Base-by-base conservation (phyloP, 2,113 vertebrate species). In the Neopipo cinnamomea region DNA sequence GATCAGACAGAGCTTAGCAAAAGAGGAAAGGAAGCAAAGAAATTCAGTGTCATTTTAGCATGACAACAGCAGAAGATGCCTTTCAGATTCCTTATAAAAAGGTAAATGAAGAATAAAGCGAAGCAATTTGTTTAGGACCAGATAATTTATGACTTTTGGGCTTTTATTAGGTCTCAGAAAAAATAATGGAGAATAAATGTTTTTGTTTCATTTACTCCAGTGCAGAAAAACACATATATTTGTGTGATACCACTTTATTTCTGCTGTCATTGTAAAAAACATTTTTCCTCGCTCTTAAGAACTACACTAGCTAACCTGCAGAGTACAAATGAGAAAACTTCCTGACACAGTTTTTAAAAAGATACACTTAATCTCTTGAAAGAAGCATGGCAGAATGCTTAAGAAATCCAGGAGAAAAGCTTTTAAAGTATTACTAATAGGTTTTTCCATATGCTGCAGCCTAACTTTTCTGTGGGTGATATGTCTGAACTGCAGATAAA, bases 381-480 rank as follows among this genome's bases (percentile, higher is more conserved):
- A 88, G 31, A 73, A 91, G 49, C 41, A 47, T 73, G 50, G 28
- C 8, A 82, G 76, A 91, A 91, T 42, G 33, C 53, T 89, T 79
- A 6, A 41, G n/a, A 93, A 92, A 85, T 58, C 37, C 58, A 44
- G 30, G 35, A 78, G 49, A 94, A 94, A 71, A 67, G 47, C 21
- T 90, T 85, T 85, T 83, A 27, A 84, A 90, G 71, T 88, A 75
- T 85, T 85, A 74, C 78, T 85, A 88, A 76, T 50, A 58, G 58
- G 39, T 56, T 91, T 84, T 71, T 72, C 58, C 37, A 83, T 46
- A 62, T 79, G 71, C 53, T 85, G 53, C 53, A 91, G 41, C 46
- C 63, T 85, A 50, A 49, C 31, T 85, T 92, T 91, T 88, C 66
- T n/a, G 17, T 65, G 49, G 73, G 30, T 1, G 1, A 44, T 63